phyloP scores from a whole-genome alignment of 1,140 invertebrate species.

The Ostrea edulis region DNA sequence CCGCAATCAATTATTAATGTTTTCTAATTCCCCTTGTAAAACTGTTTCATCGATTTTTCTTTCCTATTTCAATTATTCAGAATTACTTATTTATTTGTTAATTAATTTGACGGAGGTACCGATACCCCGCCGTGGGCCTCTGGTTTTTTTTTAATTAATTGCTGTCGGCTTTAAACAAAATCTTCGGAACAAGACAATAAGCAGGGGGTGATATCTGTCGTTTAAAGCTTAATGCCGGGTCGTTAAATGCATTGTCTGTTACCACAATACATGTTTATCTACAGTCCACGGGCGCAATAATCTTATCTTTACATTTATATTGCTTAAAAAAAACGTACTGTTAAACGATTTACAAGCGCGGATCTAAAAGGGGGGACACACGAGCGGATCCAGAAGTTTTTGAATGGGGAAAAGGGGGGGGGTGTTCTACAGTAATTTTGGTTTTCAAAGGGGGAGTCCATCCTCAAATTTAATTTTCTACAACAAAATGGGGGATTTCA shows the following conservation, averaged over 20 bases:
- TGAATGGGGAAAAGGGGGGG: no score
- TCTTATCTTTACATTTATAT: no score
- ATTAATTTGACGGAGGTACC: not conserved
- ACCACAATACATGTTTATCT: not conserved
- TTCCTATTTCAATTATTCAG: not conserved
- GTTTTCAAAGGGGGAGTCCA: no score
- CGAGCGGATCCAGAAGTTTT: no score
- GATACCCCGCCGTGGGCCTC: not conserved
- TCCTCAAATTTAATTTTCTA: no score
- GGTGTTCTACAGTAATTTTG: no score
- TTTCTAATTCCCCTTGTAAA: not conserved
- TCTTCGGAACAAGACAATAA: slow-evolving; percentile 10
- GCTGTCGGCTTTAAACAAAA: slow-evolving; percentile 26
- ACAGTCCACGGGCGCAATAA: not conserved
- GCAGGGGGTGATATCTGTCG: not conserved
- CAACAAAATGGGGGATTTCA: no score
- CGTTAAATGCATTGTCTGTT: not conserved
- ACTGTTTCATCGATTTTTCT: not conserved
- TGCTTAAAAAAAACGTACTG: not conserved
- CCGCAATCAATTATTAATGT: not conserved
- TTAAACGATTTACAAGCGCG: not conserved
- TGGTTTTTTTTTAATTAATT: not conserved
- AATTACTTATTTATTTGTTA: no score
- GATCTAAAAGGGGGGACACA: no score
- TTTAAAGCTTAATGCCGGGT: not conserved